Conservation (phyloP, 92 coral and sea anemone species). For the Siderastrea radians region DNA sequence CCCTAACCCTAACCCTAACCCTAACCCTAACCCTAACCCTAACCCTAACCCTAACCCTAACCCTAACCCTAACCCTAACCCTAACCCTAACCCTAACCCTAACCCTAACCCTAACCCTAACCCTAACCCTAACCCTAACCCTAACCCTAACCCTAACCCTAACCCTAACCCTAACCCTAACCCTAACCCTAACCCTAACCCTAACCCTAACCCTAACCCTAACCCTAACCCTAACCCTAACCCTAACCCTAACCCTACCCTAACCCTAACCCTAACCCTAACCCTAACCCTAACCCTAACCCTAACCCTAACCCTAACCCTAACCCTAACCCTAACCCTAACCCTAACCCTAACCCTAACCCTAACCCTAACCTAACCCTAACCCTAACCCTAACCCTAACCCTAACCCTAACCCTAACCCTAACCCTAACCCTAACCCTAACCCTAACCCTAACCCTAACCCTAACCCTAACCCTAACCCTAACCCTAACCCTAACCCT, state of each 20-base stretch:
- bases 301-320: conserved; percentile 64
- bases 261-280: conserved; percentile 71
- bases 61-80: conserved; percentile 59
- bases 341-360: conserved; percentile 73
- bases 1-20: conserved; percentile 63
- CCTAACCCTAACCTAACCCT: conserved; percentile 65
- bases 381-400: conserved; percentile 70
- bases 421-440: conserved; percentile 73
- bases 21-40: conserved; percentile 66
- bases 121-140: conserved; percentile 73
- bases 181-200: conserved; percentile 70
- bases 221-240: conserved; percentile 66
- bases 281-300: conserved; percentile 66
- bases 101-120: conserved; percentile 55
- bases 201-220: conserved; percentile 71
- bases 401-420: conserved; percentile 72
- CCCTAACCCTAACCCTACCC: conserved; percentile 72
- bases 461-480: conserved; percentile 72
- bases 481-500: conserved; percentile 68
- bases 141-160: conserved; percentile 77
- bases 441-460: conserved; percentile 71
- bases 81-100: conserved; percentile 56
- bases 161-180: conserved; percentile 67
- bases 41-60: conserved; percentile 67
- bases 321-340: conserved; percentile 71